Percentiles rank a stretch among this genome's conserved stretches.
Conservation (phyloP, 2,113 vertebrate species). For the Circaetus gallicus region DNA sequence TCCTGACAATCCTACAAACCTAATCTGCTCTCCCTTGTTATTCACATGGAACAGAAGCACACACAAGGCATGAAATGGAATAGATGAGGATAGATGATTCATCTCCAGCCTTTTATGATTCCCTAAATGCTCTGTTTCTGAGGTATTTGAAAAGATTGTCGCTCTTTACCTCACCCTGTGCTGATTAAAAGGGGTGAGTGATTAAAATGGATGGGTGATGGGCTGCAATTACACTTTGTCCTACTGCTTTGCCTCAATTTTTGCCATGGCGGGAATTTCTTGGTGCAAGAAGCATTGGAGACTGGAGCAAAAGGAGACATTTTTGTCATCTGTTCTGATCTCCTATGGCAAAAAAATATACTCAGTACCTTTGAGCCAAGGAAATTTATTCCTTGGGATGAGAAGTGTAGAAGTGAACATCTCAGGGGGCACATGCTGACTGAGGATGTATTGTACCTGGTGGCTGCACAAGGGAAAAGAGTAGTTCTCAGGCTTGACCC, state of each 20-base stretch:
- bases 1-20: background rate
- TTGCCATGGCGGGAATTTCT: background rate
- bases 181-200: background rate
- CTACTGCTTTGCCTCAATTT: background rate
- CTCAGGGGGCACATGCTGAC: background rate
- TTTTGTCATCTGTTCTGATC: background rate
- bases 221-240: background rate
- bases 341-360: background rate
- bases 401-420: background rate
- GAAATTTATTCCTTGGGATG: background rate
- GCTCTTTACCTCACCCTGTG: background rate
- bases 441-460: background rate
- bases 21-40: background rate
- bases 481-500: background rate
- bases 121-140: background rate
- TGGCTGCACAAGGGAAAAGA: background rate
- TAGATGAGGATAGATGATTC: background rate
- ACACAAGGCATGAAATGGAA: background rate
- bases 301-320: background rate
- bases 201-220: background rate
- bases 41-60: background rate
- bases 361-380: background rate
- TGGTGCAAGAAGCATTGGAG: background rate
- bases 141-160: constrained; percentile 41
- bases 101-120: background rate